These are phyloP conservation scores for Antechinus stuartii DNA, from an alignment of 2,113 vertebrate species.

Conservation along the genomic window DNA sequence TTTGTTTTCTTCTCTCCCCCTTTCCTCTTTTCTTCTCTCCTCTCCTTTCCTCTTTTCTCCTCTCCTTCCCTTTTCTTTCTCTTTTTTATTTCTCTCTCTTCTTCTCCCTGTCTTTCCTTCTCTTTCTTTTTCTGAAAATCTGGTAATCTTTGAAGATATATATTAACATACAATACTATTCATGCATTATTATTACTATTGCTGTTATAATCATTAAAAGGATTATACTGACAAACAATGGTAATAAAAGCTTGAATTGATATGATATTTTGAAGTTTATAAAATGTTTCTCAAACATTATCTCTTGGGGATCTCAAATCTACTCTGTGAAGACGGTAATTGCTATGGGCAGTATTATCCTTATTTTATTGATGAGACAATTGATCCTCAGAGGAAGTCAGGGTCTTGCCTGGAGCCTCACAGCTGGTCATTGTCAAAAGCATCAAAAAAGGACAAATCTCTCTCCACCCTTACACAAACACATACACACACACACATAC, in stretches of 20 bases:
- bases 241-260: neutral
- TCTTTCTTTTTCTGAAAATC: constrained; percentile 2
- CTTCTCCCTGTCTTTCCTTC: no score
- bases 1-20: neutral
- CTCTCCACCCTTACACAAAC: no score
- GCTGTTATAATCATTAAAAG: neutral
- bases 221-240: neutral
- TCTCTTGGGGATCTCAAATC: neutral
- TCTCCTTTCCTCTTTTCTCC: neutral
- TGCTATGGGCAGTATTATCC: neutral
- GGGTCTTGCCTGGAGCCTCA: neutral
- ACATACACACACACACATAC: no score
- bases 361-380: neutral
- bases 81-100: no score
- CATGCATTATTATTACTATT: neutral
- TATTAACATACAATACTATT: neutral
- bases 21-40: no score
- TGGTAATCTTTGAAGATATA: constrained; percentile 14
- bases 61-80: neutral
- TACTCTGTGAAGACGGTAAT: neutral
- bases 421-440: neutral
- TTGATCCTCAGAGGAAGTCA: neutral
- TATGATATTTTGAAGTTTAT: neutral
- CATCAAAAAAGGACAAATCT: neutral
- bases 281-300: neutral